phyloP scores from a whole-genome alignment of 2,888 invertebrate genomes.

The Cyclophora albipunctata region DNA sequence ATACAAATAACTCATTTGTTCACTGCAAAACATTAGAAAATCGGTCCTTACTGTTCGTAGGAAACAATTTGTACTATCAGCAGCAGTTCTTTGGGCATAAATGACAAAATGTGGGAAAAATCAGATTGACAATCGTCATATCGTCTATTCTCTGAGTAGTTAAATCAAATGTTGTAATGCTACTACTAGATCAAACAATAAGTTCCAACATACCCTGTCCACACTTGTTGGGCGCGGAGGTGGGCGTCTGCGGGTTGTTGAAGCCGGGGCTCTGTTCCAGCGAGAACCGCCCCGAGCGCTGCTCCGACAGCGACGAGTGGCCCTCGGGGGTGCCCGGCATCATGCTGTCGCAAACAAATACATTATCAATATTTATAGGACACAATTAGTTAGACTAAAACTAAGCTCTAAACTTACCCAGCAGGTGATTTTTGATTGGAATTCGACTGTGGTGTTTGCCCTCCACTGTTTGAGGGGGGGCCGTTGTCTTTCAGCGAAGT shows the following conservation, averaged over 20 bases:
- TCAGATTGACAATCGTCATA: no score
- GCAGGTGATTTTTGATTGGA: constrained; percentile 80
- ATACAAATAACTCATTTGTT: no score
- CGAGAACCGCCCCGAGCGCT: constrained; percentile 63
- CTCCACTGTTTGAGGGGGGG: constrained; percentile 64
- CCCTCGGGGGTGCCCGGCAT: constrained; percentile 72
- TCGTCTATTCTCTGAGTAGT: no score
- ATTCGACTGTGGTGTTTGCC: constrained; percentile 66
- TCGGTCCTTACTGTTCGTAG: constrained; percentile 4
- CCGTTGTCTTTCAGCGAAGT: constrained; percentile 88
- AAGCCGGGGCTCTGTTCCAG: constrained; percentile 70
- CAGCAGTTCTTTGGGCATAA: no score
- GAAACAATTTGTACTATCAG: no score
- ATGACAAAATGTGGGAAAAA: no score
- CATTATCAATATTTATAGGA: not conserved
- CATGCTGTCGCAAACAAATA: constrained; percentile 41
- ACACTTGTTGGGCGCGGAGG: constrained; percentile 48
- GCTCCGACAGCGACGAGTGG: constrained; percentile 58
- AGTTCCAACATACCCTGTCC: constrained; percentile 35
- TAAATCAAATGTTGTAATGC: no score
- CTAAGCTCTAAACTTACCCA: constrained; percentile 74
- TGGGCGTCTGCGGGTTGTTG: constrained; percentile 71
- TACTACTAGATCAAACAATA: no score
- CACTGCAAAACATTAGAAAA: no score
- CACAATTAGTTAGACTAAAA: no score